These are phyloP conservation scores for Drosophila phalerata DNA, from an alignment of 2,888 invertebrate genomes.

Conservation along the genomic window DNA sequence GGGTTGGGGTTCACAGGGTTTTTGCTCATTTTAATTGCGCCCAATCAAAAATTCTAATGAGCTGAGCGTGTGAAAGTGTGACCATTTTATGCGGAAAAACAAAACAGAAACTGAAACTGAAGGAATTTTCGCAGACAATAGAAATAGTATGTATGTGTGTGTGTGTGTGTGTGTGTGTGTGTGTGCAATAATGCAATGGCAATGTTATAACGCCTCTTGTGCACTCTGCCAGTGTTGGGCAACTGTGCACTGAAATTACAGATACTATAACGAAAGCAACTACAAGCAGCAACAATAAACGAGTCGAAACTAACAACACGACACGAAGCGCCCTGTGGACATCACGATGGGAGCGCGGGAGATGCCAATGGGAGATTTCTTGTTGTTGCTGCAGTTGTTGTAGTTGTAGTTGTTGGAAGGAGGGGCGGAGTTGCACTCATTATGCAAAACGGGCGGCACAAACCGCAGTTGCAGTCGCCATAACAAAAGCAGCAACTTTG, in stretches of 20 bases:
- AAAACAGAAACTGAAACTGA: conserved; percentile 1
- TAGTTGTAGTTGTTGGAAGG: conserved; percentile 17
- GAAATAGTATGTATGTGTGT: not conserved
- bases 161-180: conserved; percentile 4
- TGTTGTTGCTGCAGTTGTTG: conserved; percentile 8
- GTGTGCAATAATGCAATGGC: conserved; percentile 46
- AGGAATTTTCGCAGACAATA: conserved; percentile 21
- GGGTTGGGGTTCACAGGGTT: not conserved
- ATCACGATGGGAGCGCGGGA: conserved; percentile 62
- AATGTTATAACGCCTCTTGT: conserved; percentile 70
- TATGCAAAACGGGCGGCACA: conserved; percentile 66
- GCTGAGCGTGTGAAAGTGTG: conserved; percentile 73
- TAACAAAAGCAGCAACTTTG: conserved; percentile 30
- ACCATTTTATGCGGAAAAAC: conserved; percentile 26
- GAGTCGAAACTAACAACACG: conserved; percentile 39
- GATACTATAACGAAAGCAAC: conserved; percentile 36
- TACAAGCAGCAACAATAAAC: conserved; percentile 33
- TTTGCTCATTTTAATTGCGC: conserved; percentile 63
- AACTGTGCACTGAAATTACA: conserved; percentile 57
- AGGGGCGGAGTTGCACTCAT: conserved; percentile 68
- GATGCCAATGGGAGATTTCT: conserved; percentile 54
- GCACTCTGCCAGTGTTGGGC: conserved; percentile 61
- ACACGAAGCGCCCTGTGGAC: conserved; percentile 70
- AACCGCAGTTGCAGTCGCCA: conserved; percentile 41
- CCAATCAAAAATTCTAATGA: conserved; percentile 75